Percentiles rank a stretch among this genome's conserved stretches.
Conservation (phyloP, 2,113 vertebrate genomes). For the Forbesichthys agassizii region DNA sequence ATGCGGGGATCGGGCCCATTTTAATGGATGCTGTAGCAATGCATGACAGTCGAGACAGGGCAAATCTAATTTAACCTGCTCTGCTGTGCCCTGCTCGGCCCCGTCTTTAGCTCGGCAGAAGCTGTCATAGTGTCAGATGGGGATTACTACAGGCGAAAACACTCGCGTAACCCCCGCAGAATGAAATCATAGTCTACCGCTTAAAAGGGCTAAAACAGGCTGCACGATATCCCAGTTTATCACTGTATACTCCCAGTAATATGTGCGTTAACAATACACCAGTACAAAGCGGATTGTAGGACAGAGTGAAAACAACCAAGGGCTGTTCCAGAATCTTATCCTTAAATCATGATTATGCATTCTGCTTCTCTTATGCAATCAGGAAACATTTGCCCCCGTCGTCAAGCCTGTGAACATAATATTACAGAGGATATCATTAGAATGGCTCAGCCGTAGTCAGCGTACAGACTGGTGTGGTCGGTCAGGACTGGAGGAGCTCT, state of each 20-base stretch:
- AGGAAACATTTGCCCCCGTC: slow-evolving; percentile 18
- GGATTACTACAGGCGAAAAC: slow-evolving; percentile 23
- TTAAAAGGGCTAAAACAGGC: slow-evolving; percentile 22
- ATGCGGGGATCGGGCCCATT: slow-evolving; percentile 49
- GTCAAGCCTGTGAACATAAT: slow-evolving; percentile 31
- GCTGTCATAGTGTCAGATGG: slow-evolving; percentile 58
- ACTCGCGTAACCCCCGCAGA: slow-evolving; percentile 23
- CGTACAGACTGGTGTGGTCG: slow-evolving; percentile 11
- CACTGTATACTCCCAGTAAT: background rate
- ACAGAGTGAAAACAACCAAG: slow-evolving; percentile 12
- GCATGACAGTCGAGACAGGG: slow-evolving; percentile 26
- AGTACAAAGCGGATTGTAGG: background rate
- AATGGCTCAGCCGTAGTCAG: slow-evolving; percentile 7
- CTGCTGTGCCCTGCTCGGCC: slow-evolving; percentile 43
- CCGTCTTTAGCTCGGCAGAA: slow-evolving; percentile 23
- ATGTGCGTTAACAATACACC: background rate
- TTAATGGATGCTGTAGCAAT: slow-evolving; percentile 39
- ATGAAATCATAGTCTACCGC: slow-evolving; percentile 28
- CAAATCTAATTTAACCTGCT: slow-evolving; percentile 54
- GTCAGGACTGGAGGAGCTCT: slow-evolving; percentile 31
- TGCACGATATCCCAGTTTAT: background rate
- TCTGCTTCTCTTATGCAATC: slow-evolving; percentile 49
- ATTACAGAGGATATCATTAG: slow-evolving; percentile 19
- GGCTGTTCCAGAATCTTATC: slow-evolving; percentile 17
- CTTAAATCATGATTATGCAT: slow-evolving; percentile 14